Evolutionary conservation across 2,797 vertebrate species (phyloP), one percentile per base, ranked within the genome.

Genomic region (Chiroxiphia lanceolata): DNA sequence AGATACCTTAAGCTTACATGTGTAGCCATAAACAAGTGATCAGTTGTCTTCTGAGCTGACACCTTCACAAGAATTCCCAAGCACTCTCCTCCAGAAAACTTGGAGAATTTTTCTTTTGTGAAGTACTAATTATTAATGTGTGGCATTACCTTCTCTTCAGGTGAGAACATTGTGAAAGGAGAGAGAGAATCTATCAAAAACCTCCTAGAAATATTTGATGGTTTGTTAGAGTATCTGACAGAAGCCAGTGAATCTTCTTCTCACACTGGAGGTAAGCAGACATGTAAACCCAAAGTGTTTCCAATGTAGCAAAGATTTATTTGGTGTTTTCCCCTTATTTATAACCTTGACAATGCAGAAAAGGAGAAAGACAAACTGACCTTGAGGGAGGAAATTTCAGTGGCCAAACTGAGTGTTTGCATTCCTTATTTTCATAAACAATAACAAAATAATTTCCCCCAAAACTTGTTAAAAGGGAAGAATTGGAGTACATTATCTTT

Each of bases 131-230:
- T 68, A 91, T n/a, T 96, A 87, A 89, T 25, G 36, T 26, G 36
- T 82, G 34, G 12, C n/a, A 40, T 33, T 96, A 71, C 76, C 63
- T 89, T 97, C 25, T 96, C 44, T 97, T 96, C 89, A 99, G 99
- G 99, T 88, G 99, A 99, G 97, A 99, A 99, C 97, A 98, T 99
- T 74, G 98, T 99, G 92, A 98, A 97, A 96, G 99, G 99, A 63
- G 98, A 99, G 89, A 97, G 93, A 84, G 99, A 99, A 82, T 99
- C 99, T 25, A 98, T 99, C 94, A 98, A 96, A 97, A 99, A 99
- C 96, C 98, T 99, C 57, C 95, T 99, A 8, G 99, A 99, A 98
- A 99, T 99, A 96, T 99, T 99, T 86, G 99, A 99, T 94, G 99
- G 99, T 8, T 98, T 99, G 91, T 90, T 99, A 94, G 99, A 99